phyloP scores from a whole-genome alignment of 1,140 invertebrate species.

The Lutraria rhynchaena region DNA sequence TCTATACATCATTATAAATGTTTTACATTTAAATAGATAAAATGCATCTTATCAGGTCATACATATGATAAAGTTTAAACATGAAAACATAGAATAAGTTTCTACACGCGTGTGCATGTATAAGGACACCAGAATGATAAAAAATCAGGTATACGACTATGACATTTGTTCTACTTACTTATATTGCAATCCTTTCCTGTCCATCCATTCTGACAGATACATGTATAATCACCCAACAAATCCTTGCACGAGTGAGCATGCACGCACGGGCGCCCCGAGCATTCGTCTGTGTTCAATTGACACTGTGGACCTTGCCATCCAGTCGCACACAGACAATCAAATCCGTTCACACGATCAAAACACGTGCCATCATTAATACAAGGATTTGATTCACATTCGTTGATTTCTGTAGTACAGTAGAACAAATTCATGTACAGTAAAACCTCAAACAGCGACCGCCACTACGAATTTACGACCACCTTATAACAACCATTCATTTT shows the following conservation, averaged over 20 bases:
- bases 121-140: too few species aligned
- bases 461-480: not conserved
- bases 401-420: slow-evolving; percentile 74
- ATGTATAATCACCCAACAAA: slow-evolving; percentile 75
- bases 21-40: too few species aligned
- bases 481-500: too few species aligned
- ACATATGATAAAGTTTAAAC: too few species aligned
- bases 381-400: slow-evolving; percentile 92
- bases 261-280: slow-evolving; percentile 78
- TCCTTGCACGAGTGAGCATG: slow-evolving; percentile 77
- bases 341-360: slow-evolving; percentile 86
- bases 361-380: slow-evolving; percentile 95
- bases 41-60: too few species aligned
- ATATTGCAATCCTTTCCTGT: slow-evolving; percentile 79
- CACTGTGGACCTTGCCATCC: slow-evolving; percentile 85
- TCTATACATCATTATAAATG: too few species aligned
- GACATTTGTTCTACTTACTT: slow-evolving; percentile 77
- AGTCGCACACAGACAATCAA: slow-evolving; percentile 88
- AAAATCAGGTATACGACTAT: too few species aligned
- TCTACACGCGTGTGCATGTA: too few species aligned
- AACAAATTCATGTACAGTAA: too few species aligned
- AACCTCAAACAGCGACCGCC: too few species aligned
- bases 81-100: too few species aligned
- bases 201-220: slow-evolving; percentile 79
- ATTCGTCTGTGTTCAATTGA: slow-evolving; percentile 79